A percentile compares a stretch with the other conserved stretches of the same genome.
Evolutionary conservation across 2,797 vertebrate genomes (phyloP).

Genomic region (Pterois miles): DNA sequence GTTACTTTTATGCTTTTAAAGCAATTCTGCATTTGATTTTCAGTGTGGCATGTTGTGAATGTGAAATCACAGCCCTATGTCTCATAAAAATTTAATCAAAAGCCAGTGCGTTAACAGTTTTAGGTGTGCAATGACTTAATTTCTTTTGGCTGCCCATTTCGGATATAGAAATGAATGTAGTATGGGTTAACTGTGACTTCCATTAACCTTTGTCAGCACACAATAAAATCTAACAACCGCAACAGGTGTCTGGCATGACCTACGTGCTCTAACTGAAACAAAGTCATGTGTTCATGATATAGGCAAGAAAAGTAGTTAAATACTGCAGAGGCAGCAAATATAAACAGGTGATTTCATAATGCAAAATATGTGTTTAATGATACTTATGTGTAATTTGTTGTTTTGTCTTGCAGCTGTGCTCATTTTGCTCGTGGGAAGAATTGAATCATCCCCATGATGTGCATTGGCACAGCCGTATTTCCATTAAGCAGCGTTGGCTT

Average conservation of each 20-base stretch:
- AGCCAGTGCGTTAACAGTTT: neutral
- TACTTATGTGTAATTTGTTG: neutral
- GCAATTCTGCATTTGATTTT: neutral
- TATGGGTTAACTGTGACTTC: neutral
- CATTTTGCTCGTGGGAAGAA: neutral
- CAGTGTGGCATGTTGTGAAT: neutral
- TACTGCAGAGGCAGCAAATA: neutral
- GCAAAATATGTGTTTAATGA: neutral
- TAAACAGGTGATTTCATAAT: neutral
- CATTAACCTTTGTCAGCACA: neutral
- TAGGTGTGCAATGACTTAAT: neutral
- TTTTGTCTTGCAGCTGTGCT: neutral
- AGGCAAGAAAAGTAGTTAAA: neutral
- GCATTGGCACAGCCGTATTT: neutral
- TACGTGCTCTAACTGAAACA: neutral
- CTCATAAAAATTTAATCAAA: neutral
- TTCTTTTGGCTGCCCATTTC: neutral
- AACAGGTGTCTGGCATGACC: neutral
- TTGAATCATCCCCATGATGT: neutral
- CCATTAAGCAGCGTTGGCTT: neutral
- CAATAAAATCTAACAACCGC: neutral
- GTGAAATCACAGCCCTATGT: neutral
- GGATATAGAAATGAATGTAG: neutral
- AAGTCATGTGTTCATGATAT: too few relatives aligned
- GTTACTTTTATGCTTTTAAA: neutral